A percentile compares a stretch with the other conserved stretches of the same genome.
These are phyloP conservation scores for Stratiomys singularior DNA, from an alignment of 2,888 invertebrate species.

Conservation along the genomic window DNA sequence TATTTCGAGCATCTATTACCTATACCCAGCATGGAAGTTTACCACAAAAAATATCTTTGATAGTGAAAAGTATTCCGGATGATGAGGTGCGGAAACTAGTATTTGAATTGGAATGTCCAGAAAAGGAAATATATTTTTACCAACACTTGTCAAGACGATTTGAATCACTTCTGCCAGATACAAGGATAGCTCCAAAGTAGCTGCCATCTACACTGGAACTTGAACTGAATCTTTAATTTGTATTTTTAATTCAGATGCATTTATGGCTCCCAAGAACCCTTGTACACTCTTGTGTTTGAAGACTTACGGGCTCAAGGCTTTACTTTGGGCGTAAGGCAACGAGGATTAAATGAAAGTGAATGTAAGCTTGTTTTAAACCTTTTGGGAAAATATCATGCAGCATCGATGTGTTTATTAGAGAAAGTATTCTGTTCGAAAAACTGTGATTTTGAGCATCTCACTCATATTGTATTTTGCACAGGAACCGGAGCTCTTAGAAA, in stretches of 20 bases:
- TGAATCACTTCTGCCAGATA: slow-evolving; percentile 46
- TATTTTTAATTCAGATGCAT: slow-evolving; percentile 14
- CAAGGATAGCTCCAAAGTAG: slow-evolving; percentile 52
- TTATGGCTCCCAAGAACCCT: slow-evolving; percentile 34
- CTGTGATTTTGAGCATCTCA: too few species aligned
- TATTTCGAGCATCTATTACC: slow-evolving; percentile 30
- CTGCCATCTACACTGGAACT: neutral
- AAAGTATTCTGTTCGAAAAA: slow-evolving; percentile 60
- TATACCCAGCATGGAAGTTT: slow-evolving; percentile 30
- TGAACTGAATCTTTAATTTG: neutral
- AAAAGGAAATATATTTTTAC: slow-evolving; percentile 55
- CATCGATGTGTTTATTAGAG: slow-evolving; percentile 68
- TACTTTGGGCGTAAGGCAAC: slow-evolving; percentile 66
- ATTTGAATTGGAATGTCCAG: slow-evolving; percentile 52
- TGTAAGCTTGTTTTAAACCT: slow-evolving; percentile 66
- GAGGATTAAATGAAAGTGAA: slow-evolving; percentile 68
- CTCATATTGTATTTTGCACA: neutral
- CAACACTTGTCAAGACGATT: slow-evolving; percentile 53
- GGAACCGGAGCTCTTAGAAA: neutral
- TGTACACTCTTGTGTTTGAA: slow-evolving; percentile 65
- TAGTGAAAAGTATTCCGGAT: slow-evolving; percentile 51
- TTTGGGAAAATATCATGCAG: slow-evolving; percentile 69
- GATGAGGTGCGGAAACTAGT: slow-evolving; percentile 50
- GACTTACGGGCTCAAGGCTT: slow-evolving; percentile 68
- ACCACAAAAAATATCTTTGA: slow-evolving; percentile 49